Evolutionary conservation across 2,888 invertebrate genomes (phyloP).

Genomic region (Cosmopolites sordidus): DNA sequence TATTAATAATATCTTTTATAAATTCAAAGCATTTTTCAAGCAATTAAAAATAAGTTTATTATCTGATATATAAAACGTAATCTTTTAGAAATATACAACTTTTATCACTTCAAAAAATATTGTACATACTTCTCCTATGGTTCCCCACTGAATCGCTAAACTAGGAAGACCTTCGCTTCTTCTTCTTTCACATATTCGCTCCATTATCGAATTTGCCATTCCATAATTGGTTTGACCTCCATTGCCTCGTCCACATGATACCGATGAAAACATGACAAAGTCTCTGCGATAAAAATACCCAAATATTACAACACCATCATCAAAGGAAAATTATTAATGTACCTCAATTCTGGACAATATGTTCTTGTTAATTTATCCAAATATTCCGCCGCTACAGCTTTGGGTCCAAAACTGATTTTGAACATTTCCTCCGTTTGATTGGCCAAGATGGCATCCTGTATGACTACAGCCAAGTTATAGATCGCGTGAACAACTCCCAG

Average conservation of each 20-base stretch:
- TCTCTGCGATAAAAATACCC: constrained; percentile 47
- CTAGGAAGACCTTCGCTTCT: constrained; percentile 67
- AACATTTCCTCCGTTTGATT: constrained; percentile 72
- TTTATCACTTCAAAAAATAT: no score
- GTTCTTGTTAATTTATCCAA: constrained; percentile 57
- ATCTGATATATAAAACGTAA: no score
- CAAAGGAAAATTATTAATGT: not conserved
- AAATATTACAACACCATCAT: no score
- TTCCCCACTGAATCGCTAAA: constrained; percentile 89
- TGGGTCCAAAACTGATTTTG: constrained; percentile 65
- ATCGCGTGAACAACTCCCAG: constrained; percentile 76
- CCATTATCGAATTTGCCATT: constrained; percentile 86
- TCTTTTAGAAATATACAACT: no score
- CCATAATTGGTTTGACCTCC: constrained; percentile 90
- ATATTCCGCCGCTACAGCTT: constrained; percentile 75
- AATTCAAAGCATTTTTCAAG: no score
- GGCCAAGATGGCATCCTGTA: constrained; percentile 70
- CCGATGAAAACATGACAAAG: constrained; percentile 90
- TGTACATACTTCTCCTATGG: constrained; percentile 83
- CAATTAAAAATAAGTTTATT: no score
- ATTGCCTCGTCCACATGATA: constrained; percentile 90
- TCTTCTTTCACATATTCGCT: constrained; percentile 77
- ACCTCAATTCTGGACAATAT: constrained; percentile 36
- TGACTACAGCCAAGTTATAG: constrained; percentile 82
- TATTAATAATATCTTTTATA: no score